Conservation (phyloP, 2,797 vertebrate species). For the Tamandua tetradactyla region DNA sequence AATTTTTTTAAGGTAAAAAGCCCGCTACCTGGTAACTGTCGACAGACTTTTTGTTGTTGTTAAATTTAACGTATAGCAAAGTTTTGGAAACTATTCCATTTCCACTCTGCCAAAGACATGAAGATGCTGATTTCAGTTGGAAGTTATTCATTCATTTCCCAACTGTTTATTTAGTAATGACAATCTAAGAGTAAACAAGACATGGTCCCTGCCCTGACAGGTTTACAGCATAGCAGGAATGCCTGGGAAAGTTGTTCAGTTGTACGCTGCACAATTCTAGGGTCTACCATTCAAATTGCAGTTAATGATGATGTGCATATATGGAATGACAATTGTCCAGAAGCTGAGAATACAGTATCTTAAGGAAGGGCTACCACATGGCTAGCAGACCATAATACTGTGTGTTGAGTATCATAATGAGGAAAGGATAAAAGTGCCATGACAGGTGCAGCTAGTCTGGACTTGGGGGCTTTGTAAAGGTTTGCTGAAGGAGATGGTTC, state of each 20-base stretch:
- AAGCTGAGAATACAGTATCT: background rate
- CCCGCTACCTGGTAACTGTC: conserved; percentile 58
- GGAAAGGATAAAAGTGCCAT: background rate
- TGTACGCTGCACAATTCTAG: background rate
- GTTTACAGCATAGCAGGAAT: background rate
- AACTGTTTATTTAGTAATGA: background rate
- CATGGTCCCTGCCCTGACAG: background rate
- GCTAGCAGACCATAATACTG: background rate
- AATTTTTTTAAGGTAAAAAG: conserved; percentile 55
- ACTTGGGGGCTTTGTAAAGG: background rate
- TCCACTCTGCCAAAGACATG: background rate
- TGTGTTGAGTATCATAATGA: background rate
- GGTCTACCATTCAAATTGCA: background rate
- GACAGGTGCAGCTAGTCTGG: background rate
- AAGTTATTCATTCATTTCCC: background rate
- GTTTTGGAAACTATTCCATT: background rate
- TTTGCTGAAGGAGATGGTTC: background rate
- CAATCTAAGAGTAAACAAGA: background rate
- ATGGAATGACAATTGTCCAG: background rate
- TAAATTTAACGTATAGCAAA: background rate
- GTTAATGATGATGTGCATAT: background rate
- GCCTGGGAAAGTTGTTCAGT: background rate
- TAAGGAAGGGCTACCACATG: background rate
- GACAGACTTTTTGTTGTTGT: background rate
- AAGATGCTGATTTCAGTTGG: background rate